Evolutionary conservation across 2,888 invertebrate genomes (phyloP).

Genomic region (Pseudococcus jackbeardsleyi): DNA sequence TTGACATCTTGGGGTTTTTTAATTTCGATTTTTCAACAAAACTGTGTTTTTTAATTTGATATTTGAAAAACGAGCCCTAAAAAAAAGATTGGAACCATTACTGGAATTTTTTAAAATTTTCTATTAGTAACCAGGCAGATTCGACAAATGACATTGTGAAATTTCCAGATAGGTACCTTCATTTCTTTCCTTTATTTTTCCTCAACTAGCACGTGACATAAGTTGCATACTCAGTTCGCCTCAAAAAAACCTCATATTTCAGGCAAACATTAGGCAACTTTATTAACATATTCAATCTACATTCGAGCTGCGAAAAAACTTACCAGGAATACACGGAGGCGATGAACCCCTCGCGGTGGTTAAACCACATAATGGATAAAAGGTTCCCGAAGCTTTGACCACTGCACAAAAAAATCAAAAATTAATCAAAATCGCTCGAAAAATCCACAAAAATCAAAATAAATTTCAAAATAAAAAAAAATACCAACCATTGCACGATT

Average conservation of each 20-base stretch:
- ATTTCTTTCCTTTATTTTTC: no score
- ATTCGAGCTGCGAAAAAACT: background rate
- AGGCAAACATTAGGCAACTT: constrained; percentile 13
- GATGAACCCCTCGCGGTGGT: constrained; percentile 68
- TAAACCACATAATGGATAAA: constrained; percentile 85
- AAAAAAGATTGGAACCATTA: no score
- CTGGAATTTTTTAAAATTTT: no score
- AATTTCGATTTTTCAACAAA: no score
- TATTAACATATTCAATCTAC: background rate
- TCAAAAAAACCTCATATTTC: background rate
- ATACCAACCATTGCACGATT: constrained; percentile 57
- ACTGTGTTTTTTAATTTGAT: no score
- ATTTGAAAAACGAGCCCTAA: no score
- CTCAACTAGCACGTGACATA: background rate
- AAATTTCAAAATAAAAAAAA: background rate
- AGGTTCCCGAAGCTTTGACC: constrained; percentile 93
- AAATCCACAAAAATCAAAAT: constrained; percentile 50
- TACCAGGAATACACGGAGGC: constrained; percentile 65
- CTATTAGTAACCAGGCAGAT: no score
- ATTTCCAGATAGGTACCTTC: no score
- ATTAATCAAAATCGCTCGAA: background rate
- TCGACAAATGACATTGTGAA: no score
- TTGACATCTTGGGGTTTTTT: no score
- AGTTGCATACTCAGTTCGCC: background rate
- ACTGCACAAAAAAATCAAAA: constrained; percentile 71